Conservation (phyloP, 2,888 invertebrate species). For the Mantis religiosa region DNA sequence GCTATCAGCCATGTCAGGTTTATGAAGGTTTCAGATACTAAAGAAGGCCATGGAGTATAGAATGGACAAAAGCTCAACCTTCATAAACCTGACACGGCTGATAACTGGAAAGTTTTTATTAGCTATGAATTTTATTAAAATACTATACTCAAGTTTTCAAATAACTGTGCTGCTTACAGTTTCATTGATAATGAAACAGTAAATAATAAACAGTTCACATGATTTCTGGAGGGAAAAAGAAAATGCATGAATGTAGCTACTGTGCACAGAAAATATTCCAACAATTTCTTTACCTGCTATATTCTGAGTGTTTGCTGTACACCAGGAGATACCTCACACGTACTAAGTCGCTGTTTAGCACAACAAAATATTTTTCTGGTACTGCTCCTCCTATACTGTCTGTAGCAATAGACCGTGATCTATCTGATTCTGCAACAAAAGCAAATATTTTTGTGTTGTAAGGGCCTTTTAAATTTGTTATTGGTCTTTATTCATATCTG, state of each 20-base stretch:
- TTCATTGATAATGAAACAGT: no score
- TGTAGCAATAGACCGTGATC: conserved; percentile 34
- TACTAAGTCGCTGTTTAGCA: conserved; percentile 71
- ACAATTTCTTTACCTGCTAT: neutral
- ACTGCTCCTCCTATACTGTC: conserved; percentile 47
- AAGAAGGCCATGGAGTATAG: no score
- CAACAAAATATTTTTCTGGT: conserved; percentile 68
- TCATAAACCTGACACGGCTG: no score
- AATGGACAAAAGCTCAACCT: no score
- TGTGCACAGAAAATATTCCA: neutral
- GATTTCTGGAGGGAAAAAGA: neutral
- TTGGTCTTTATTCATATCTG: no score
- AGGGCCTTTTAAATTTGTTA: neutral
- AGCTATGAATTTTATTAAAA: no score
- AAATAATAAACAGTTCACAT: neutral
- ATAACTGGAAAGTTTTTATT: no score
- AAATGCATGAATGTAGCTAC: neutral
- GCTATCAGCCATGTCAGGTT: no score
- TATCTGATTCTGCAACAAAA: neutral
- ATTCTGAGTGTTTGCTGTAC: conserved; percentile 46
- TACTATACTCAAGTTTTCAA: no score
- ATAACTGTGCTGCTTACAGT: neutral
- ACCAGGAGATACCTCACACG: conserved; percentile 71
- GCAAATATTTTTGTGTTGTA: neutral
- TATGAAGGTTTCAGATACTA: no score